A percentile compares a stretch with the other conserved stretches of the same genome.
Evolutionary conservation across 2,113 vertebrate genomes (phyloP).

Genomic region (Platysteira castanea): DNA sequence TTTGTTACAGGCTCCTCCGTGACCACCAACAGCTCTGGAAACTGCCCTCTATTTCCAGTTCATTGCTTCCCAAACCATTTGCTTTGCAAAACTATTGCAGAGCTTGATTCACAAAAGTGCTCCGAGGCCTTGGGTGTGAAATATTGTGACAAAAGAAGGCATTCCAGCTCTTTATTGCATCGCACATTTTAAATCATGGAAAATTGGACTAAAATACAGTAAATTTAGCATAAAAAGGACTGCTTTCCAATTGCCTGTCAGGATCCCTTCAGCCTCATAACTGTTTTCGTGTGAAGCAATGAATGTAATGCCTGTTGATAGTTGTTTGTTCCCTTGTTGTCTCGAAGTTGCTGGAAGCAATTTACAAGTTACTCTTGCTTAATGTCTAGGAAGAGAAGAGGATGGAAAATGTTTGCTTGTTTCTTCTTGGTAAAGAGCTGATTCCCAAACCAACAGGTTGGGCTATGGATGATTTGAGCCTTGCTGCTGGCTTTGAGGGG

Average conservation of each 20-base stretch:
- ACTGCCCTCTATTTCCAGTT: neutral
- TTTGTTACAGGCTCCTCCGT: neutral
- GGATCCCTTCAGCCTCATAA: constrained; percentile 17
- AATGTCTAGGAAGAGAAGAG: constrained; percentile 25
- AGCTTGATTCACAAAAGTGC: constrained; percentile 19
- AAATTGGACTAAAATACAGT: constrained; percentile 41
- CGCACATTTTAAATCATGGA: constrained; percentile 44
- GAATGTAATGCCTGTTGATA: constrained; percentile 48
- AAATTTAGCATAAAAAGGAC: constrained; percentile 32
- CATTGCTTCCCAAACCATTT: neutral
- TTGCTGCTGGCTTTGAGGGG: neutral
- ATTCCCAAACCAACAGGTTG: neutral
- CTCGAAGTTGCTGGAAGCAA: constrained; percentile 52
- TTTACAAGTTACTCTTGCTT: constrained; percentile 61
- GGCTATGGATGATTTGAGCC: neutral
- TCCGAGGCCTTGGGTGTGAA: constrained; percentile 45
- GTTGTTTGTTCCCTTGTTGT: constrained; percentile 57
- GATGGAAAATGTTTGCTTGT: constrained; percentile 46
- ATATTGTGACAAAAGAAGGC: neutral
- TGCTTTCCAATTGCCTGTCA: constrained; percentile 42
- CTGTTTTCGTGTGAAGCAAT: constrained; percentile 32
- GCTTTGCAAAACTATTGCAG: neutral
- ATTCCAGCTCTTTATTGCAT: constrained; percentile 33
- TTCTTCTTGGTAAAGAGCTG: neutral
- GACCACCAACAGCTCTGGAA: neutral